A percentile compares a stretch with the other conserved stretches of the same genome.
Conservation (phyloP, 2,888 invertebrate genomes). For the Drosophila villosipedis region DNA sequence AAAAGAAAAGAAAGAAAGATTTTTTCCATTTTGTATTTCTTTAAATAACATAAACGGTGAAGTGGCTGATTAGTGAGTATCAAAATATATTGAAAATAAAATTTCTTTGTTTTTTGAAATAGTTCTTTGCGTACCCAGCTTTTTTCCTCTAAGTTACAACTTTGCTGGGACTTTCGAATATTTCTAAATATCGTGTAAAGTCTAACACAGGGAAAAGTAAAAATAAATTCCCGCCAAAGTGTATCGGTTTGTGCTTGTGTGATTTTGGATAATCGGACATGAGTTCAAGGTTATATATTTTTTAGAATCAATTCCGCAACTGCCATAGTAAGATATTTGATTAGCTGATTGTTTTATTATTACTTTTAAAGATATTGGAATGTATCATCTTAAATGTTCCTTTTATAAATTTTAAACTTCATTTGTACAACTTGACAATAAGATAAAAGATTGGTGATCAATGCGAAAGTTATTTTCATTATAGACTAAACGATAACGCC, state of each 20-base stretch:
- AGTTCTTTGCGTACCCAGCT: not conserved
- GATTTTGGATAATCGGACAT: not conserved
- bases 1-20: slow-evolving; percentile 8
- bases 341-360: no score
- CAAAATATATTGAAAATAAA: not conserved
- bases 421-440: not conserved
- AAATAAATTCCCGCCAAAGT: not conserved
- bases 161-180: not conserved
- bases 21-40: slow-evolving; percentile 5
- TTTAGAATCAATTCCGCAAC: not conserved
- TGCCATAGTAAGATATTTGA: not conserved
- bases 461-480: not conserved
- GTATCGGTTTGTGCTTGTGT: not conserved
- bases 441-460: not conserved
- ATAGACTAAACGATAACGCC: not conserved
- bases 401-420: not conserved
- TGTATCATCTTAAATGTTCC: not conserved
- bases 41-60: not conserved
- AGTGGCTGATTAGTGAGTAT: not conserved
- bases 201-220: not conserved
- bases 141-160: not conserved
- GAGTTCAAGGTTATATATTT: not conserved
- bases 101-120: not conserved
- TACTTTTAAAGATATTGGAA: not conserved
- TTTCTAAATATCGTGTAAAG: not conserved